phyloP scores from a whole-genome alignment of 2,113 vertebrate species.

The Calyptomena viridis region DNA sequence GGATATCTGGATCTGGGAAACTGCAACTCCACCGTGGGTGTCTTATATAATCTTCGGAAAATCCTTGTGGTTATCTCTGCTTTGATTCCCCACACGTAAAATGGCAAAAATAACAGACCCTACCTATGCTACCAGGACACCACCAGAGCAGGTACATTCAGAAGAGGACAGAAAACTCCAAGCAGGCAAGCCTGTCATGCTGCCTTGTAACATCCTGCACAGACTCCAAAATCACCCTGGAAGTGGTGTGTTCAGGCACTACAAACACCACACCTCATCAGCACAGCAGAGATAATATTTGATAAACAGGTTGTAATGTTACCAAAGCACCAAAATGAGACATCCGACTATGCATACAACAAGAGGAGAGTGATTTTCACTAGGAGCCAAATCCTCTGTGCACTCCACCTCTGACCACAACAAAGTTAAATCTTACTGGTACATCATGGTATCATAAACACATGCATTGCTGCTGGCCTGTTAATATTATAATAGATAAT shows the following conservation, averaged over 20 bases:
- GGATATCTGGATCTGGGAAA: neutral
- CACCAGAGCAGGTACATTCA: neutral
- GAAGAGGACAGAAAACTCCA: neutral
- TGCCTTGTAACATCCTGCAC: neutral
- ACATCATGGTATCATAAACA: rapidly evolving
- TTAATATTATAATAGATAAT: neutral
- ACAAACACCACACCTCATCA: neutral
- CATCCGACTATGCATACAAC: neutral
- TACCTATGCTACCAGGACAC: neutral
- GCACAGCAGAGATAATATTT: neutral
- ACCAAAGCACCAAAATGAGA: neutral
- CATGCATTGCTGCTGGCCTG: neutral
- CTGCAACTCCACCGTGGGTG: neutral
- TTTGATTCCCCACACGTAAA: neutral
- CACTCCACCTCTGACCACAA: too few species aligned
- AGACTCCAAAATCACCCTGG: neutral
- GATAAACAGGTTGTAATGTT: neutral
- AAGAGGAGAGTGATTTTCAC: neutral
- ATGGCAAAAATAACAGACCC: neutral
- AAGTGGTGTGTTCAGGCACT: neutral
- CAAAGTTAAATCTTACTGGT: neutral
- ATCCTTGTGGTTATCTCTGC: neutral
- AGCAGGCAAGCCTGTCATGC: neutral
- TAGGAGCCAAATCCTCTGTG: neutral
- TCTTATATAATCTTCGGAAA: neutral